Base-by-base conservation (phyloP, 2,113 vertebrate genomes). In the Danio rerio region DNA sequence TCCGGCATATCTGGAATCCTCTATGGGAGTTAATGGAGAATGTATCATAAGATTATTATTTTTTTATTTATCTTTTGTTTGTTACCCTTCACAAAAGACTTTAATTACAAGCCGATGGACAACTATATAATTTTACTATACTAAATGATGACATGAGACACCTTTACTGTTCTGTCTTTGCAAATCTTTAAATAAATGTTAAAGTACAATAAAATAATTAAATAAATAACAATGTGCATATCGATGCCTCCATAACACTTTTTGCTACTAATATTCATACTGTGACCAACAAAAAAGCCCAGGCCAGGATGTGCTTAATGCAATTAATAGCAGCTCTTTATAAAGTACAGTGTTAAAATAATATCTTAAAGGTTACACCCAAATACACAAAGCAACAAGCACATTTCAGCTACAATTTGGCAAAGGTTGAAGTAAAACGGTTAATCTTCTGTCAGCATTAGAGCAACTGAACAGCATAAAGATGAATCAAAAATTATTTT, bases 401-500 rank as follows among this genome's bases (percentile, higher is more conserved):
- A 18, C 11, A 73, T 11, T 56, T n/a, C 31, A 74, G 40, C 56
- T 16, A 18, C n/a, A 56, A 11, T 42, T 63, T 18, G 70, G 56
- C 42, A 69, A 52, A 79, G 82, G 58, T 63, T 49, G 9, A 45
- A 16, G 8, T 21, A 21, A 74, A 74, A 56, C 3, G 42, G 31
- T 12, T 40, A 21, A 56, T 74, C 31, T 74, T 43, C 9, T 56
- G 31, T 18, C 31, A 80, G 63, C 18, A 52, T 15, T 13, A 53
- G 7, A 21, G 12, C 15, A 72, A 72, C 52, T 72, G 31, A 72
- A 50, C 52, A 80, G 45, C 13, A 18, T 53, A 65, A 61, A 65
- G 62, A 68, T 40, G 55, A 81, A 21, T 53, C 8, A 66, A 49
- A 61, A 63, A 79, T 66, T 71, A 72, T 83, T 83, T 56, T 58